These are phyloP conservation scores for Antigone vipio DNA, from an alignment of 2,113 vertebrate genomes.

Conservation along the genomic window DNA sequence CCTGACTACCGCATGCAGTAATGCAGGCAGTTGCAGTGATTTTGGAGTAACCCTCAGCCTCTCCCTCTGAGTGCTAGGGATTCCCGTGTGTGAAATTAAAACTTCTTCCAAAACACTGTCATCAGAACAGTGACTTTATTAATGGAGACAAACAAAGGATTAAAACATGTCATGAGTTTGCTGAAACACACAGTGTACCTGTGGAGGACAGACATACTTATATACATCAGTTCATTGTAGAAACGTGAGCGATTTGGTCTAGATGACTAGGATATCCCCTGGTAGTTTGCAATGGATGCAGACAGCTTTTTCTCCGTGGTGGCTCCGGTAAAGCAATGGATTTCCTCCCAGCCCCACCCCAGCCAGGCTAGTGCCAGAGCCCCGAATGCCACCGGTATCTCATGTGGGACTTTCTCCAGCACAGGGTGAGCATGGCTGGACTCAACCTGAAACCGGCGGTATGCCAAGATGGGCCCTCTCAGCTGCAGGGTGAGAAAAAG, in stretches of 20 bases:
- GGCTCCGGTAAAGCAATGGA: not conserved
- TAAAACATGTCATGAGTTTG: not conserved
- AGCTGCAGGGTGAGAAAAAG: not conserved
- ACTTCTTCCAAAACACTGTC: not conserved
- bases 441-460: not conserved
- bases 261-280: slow-evolving; percentile 48
- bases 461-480: not conserved
- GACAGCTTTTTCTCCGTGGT: slow-evolving; percentile 8
- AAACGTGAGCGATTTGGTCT: not conserved
- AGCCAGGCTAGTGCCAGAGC: not conserved
- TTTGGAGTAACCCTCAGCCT: not conserved
- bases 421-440: not conserved
- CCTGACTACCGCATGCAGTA: not conserved
- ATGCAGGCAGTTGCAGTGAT: not conserved
- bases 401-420: not conserved
- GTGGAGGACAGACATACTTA: slow-evolving; percentile 5
- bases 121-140: slow-evolving; percentile 62
- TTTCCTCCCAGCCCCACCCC: not conserved
- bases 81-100: fast-evolving
- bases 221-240: slow-evolving; percentile 22
- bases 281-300: slow-evolving; percentile 11
- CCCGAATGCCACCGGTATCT: not conserved
- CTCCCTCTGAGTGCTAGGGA: not conserved
- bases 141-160: slow-evolving; percentile 6
- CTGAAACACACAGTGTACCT: not conserved